phyloP scores from a whole-genome alignment of 2,113 vertebrate species.

The Recurvirostra avosetta region DNA sequence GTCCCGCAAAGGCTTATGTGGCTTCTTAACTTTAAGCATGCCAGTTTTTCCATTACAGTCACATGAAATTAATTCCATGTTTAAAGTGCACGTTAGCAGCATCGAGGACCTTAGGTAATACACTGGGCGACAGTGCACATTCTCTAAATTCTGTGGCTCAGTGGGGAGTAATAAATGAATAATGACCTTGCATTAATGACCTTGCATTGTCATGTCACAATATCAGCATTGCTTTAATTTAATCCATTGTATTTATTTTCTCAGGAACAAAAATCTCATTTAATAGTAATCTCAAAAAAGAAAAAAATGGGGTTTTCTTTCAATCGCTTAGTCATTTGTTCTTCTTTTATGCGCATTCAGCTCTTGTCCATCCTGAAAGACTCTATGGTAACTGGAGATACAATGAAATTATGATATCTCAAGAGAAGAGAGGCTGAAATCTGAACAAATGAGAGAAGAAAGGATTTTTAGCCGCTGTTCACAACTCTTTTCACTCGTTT shows the following conservation, averaged over 20 bases:
- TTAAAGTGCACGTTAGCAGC: background rate
- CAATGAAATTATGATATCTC: slow-evolving; percentile 29
- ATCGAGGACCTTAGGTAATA: background rate
- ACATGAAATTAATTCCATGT: background rate
- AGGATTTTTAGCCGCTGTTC: slow-evolving; percentile 18
- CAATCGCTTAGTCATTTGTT: background rate
- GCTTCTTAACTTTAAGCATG: background rate
- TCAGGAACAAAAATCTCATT: background rate
- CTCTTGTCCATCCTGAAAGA: background rate
- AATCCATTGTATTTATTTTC: slow-evolving; percentile 2
- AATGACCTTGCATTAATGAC: background rate
- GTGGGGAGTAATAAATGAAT: background rate
- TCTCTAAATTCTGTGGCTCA: background rate
- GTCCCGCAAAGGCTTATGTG: background rate
- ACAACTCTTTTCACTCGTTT: background rate
- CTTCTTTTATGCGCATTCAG: slow-evolving; percentile 4
- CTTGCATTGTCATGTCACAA: slow-evolving; percentile 1
- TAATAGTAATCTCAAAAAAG: background rate
- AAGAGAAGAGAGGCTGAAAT: slow-evolving; percentile 19
- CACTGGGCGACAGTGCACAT: background rate
- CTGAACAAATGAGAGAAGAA: slow-evolving; percentile 29
- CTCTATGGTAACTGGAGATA: background rate
- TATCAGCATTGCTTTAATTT: background rate
- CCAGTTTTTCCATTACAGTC: background rate
- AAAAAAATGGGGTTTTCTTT: background rate